Conservation (phyloP, 2,797 vertebrate species). For the Furcifer pardalis region DNA sequence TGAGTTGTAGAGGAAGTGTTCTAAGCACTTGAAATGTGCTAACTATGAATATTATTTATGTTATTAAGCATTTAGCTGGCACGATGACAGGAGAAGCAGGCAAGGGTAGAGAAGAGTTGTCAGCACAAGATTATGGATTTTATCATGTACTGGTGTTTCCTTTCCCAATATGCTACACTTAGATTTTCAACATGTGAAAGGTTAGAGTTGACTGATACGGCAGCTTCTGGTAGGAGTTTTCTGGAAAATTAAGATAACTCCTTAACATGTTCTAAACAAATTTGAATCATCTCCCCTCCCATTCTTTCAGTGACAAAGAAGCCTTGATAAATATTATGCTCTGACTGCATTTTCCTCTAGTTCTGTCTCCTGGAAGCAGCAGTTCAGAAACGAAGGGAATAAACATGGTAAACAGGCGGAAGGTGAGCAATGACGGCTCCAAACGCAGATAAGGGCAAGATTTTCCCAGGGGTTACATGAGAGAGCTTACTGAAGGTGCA, state of each 20-base stretch:
- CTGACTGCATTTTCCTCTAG: conserved; percentile 51
- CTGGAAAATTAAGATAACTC: conserved; percentile 42
- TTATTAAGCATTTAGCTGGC: not conserved
- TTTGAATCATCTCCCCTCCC: conserved; percentile 39
- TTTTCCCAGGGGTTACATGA: conserved; percentile 68
- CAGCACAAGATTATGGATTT: conserved; percentile 13
- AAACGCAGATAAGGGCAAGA: conserved; percentile 54
- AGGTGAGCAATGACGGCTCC: conserved; percentile 61
- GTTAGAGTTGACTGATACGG: not conserved
- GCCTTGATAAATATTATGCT: conserved; percentile 45
- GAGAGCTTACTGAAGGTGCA: conserved; percentile 51
- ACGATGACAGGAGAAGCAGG: not conserved
- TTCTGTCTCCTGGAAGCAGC: conserved; percentile 51
- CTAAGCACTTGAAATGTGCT: not conserved
- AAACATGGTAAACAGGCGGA: conserved; percentile 65
- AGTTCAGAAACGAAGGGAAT: conserved; percentile 34
- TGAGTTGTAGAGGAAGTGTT: not conserved
- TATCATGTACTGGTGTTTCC: conserved; percentile 10
- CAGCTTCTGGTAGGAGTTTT: not conserved
- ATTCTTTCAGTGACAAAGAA: conserved; percentile 36
- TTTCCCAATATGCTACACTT: not conserved
- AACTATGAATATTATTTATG: conserved; percentile 15
- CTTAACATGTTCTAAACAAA: conserved; percentile 58
- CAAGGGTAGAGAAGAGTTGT: not conserved
- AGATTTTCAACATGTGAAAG: not conserved